phyloP scores from a whole-genome alignment of 2,797 vertebrate genomes.

The Carduelis carduelis region DNA sequence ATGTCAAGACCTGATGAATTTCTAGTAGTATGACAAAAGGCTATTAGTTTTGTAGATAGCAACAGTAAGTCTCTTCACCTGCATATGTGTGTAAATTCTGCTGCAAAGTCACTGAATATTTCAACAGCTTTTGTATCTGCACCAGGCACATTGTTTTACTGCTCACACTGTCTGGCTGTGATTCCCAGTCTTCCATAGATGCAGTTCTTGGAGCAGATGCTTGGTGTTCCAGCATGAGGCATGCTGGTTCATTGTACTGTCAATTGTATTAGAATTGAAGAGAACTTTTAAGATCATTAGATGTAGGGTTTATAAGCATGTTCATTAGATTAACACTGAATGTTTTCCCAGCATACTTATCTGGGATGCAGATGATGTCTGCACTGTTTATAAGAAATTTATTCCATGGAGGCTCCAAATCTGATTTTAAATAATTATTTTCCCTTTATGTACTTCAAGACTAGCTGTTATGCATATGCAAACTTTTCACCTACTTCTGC shows the following conservation, averaged over 20 bases:
- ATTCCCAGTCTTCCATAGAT: neutral
- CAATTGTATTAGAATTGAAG: neutral
- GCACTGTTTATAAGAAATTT: neutral
- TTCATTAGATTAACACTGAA: neutral
- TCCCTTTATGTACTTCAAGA: neutral
- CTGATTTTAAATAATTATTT: neutral
- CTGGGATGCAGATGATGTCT: neutral
- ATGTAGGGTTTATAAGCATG: neutral
- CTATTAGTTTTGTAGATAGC: neutral
- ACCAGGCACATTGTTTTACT: fast-evolving
- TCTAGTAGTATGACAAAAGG: neutral
- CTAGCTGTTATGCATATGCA: neutral
- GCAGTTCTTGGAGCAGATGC: neutral
- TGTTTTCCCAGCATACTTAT: neutral
- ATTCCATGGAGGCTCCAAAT: neutral
- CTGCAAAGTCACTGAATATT: neutral
- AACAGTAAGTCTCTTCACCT: neutral
- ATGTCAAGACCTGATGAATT: neutral
- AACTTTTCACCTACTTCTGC: neutral
- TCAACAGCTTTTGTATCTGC: neutral
- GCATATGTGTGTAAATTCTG: neutral
- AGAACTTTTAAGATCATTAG: neutral
- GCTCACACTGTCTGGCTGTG: neutral
- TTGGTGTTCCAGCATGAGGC: neutral
- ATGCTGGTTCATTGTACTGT: neutral